Evolutionary conservation across 2,113 vertebrate species (phyloP), one percentile per base, ranked within the genome.

Genomic region (Bos indicus): DNA sequence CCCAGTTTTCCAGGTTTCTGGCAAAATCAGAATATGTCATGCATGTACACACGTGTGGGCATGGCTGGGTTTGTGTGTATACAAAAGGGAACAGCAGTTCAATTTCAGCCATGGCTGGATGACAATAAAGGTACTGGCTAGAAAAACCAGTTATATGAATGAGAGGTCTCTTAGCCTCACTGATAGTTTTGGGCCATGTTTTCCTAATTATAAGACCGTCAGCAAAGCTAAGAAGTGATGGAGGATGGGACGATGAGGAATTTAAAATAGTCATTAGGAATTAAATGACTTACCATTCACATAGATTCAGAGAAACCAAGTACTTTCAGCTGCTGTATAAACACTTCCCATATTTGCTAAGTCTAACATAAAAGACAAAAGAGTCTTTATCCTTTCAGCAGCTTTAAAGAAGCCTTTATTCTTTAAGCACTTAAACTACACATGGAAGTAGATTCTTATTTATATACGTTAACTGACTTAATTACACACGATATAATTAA

Each of bases 361-460:
- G 6, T 82, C 7, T 60, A 87, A 82, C 86, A 80, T 84, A 91
- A 85, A 60, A 82, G 80, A 40, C 40, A n/a, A 57, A 19, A 57
- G n/a, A 71, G 13, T 67, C 36, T 92, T 83, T 71, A 77, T 71
- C 5, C 16, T 59, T 3, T 23, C 4, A 78, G 8, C 19, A 52
- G 52, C 83, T 77, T 86, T 77, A 59, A 78, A 81, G 16, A 13
- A 80, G 88, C 64, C 7, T 95, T 84, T 91, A 36, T 78, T 80
- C 25, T 77, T 96, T 86, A 62, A 88, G 33, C 40, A 67, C 9
- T 91, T 92, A 82, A 6, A 17, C 84, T 56, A 91, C 5, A 64
- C 30, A 3, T 36, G 36, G 12, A 85, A 51, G 30, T 59, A 59
- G 43, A 28, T 52, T 93, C 12, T 84, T 88, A 46, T 67, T 74